Conservation (phyloP, 2,113 vertebrate genomes). For the Calyptommatus sinebrachiatus region DNA sequence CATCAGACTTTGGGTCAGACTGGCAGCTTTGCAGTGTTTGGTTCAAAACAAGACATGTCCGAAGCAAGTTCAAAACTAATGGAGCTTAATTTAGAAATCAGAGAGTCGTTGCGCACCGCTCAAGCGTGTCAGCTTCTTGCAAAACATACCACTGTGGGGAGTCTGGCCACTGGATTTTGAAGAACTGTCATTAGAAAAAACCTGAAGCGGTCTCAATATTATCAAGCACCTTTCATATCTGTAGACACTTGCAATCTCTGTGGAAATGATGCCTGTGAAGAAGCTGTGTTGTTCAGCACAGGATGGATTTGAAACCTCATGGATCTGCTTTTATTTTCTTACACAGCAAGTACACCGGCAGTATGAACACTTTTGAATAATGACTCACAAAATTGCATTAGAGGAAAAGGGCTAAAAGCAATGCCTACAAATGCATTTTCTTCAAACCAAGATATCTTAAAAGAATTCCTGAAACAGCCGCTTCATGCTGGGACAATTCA, state of each 20-base stretch:
- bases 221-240: constrained; percentile 68
- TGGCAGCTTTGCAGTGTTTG: constrained; percentile 90
- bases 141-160: constrained; percentile 62
- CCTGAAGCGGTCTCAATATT: constrained; percentile 37
- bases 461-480: constrained; percentile 66
- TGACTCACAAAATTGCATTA: constrained; percentile 56
- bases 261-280: constrained; percentile 39
- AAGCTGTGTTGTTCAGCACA: constrained; percentile 37
- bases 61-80: constrained; percentile 91
- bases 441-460: constrained; percentile 54
- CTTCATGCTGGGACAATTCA: constrained; percentile 39
- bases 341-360: constrained; percentile 51
- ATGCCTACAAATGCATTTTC: constrained; percentile 61
- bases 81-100: constrained; percentile 96
- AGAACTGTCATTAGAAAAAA: constrained; percentile 44
- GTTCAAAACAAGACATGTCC: constrained; percentile 89
- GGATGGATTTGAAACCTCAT: constrained; percentile 35
- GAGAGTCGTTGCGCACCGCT: constrained; percentile 86
- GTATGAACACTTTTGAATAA: constrained; percentile 53
- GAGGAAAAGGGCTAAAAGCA: constrained; percentile 77
- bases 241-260: constrained; percentile 6
- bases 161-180: constrained; percentile 87
- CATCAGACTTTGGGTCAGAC: constrained; percentile 96
- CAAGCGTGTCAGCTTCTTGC: constrained; percentile 78
- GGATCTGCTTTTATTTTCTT: constrained; percentile 52